Conservation (phyloP, 2,113 vertebrate genomes). For the Chiloscyllium plagiosum region DNA sequence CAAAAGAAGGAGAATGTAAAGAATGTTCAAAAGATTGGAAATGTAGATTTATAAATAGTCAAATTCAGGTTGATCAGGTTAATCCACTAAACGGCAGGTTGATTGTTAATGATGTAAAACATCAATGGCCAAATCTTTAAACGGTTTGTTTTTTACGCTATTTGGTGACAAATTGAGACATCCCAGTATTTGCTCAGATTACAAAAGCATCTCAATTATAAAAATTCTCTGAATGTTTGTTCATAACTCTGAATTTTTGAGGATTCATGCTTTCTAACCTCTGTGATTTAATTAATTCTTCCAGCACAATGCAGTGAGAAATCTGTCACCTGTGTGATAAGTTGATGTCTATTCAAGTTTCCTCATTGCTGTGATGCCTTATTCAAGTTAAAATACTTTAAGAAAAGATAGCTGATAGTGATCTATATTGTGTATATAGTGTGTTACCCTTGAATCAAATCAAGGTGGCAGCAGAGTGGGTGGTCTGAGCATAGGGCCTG, state of each 20-base stretch:
- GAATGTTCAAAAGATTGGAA: not conserved
- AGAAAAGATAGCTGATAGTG: constrained; percentile 22
- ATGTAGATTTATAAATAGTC: not conserved
- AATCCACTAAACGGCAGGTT: not conserved
- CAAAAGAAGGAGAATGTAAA: not conserved
- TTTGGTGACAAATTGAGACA: not conserved
- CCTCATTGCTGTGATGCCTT: not conserved
- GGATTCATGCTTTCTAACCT: not conserved
- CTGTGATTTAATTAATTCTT: not conserved
- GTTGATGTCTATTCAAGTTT: not conserved
- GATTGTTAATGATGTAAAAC: not conserved
- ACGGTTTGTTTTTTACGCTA: not conserved
- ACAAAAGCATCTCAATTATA: not conserved
- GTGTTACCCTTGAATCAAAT: not conserved
- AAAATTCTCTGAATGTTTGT: not conserved
- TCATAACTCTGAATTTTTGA: not conserved
- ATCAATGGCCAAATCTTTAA: not conserved
- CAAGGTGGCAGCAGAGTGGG: no score
- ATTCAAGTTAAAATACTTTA: not conserved
- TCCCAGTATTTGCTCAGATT: not conserved
- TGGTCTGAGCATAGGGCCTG: no score
- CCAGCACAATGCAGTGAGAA: not conserved
- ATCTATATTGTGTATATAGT: constrained; percentile 44
- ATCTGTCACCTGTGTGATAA: not conserved
- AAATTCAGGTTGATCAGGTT: not conserved